Evolutionary conservation across 2,113 vertebrate genomes (phyloP), one percentile per base, ranked within the genome.

Genomic region (Equus quagga): DNA sequence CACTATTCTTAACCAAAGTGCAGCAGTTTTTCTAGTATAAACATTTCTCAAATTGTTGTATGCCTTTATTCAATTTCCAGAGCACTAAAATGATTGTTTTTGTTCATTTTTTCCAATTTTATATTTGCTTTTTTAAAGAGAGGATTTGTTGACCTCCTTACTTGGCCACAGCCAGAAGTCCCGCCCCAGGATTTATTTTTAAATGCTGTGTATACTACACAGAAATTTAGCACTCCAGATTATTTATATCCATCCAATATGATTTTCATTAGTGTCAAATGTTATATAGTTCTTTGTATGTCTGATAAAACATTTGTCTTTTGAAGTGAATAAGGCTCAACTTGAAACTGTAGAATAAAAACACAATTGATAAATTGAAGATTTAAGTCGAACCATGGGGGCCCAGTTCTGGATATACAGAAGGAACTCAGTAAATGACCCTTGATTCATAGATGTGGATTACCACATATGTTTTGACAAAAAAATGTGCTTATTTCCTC

Each of bases 141-240:
- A 81, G 26, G 58, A 58, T 75, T 87, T 62, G 51, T 65, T 73
- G 73, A 69, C 83, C 67, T 95, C 69, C 58, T 70, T 46, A 82
- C 10, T 64, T 79, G 91, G 58, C 58, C 46, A 81, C 10, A 60
- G 62, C 36, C 51, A 41, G 49, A 58, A 88, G 62, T 72, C 60
- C 64, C 21, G 13, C 69, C 41, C 65, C 31, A 46, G 24, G 65
- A 93, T n/a, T 96, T 95, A 84, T 94, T 97, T 95, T 83, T 93
- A 89, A 89, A 86, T n/a, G 72, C 23, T 95, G 21, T 64, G 64
- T 44, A n/a, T 11, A 70, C 49, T 60, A 87, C 6, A 7, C 24
- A 83, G 93, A 96, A 64, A 89, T 65, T 41, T 51, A 51, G 33
- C 13, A 18, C 84, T 56, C 56, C 26, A 23, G n/a, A 49, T 83